Evolutionary conservation across 2,113 vertebrate species (phyloP), one percentile per base, ranked within the genome.

Genomic region (Megaceryle maxima): DNA sequence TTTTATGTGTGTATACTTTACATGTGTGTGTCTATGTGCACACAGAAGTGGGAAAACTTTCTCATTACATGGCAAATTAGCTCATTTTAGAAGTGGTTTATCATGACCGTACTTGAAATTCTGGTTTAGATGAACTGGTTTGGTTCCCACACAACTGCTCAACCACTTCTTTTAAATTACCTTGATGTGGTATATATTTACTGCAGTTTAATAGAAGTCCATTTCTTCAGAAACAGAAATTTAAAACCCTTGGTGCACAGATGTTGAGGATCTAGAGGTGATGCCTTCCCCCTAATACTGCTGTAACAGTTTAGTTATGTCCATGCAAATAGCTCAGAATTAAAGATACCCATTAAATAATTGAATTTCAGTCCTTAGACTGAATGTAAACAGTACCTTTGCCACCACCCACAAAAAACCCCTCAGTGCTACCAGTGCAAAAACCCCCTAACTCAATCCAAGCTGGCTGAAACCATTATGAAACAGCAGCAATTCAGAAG

Each of bases 121-220:
- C 94, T 60, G 28, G 44, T 90, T 88, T n/a, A 64, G 31, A 51
- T 80, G 43, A 90, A 92, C 57, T 37, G 43, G 69, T 57, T 66
- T 82, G 81, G 88, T 96, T 97, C 96, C 90, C 96, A 94, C 90
- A 82, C 70, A 94, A 94, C 83, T 41, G 74, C 53, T 84, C 80
- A 82, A 82, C 66, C 74, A 15, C 80, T 88, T 81, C 10, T 91
- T 93, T 91, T 79, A 53, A 88, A 90, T 84, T 31, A 33, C 83
- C 62, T 82, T 93, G 80, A 96, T 94, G 95, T 88, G 77, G 80
- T 44, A 28, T 44, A n/a, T 68, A 88, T 90, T 92, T 73, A 75
- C 53, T 6, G 0, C 25, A n/a, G 39, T 67, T 94, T 80, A 39
- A 84, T 37, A 75, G 66, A 88, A 83, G 11, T 8, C 41, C 10